Conservation (phyloP, 1,140 invertebrate genomes). For the Mizuhopecten yessoensis region DNA sequence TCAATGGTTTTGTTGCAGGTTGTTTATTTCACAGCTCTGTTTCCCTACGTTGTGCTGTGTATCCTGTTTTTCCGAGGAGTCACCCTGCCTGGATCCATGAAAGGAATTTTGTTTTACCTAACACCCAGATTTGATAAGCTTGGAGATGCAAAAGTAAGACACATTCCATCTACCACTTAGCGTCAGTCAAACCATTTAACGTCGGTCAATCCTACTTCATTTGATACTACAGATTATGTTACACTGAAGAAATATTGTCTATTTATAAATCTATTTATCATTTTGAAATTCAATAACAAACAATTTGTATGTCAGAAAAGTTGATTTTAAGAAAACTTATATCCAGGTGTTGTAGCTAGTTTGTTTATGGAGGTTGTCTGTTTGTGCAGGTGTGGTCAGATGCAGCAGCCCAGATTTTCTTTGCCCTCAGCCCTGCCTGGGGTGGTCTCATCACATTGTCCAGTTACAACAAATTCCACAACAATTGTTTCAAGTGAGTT, state of each 20-base stretch:
- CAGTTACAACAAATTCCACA: conserved; percentile 87
- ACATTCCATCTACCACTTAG: background rate
- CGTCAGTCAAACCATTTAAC: too few relatives aligned
- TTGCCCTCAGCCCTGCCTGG: conserved; percentile 85
- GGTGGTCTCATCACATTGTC: conserved; percentile 86
- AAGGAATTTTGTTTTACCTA: conserved; percentile 80
- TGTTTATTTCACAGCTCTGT: conserved; percentile 82
- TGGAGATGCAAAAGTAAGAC: conserved; percentile 72
- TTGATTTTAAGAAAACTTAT: too few relatives aligned
- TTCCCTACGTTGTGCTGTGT: conserved; percentile 80
- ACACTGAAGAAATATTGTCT: too few relatives aligned
- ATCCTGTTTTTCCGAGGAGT: conserved; percentile 81
- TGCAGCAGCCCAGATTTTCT: conserved; percentile 86
- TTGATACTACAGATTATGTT: too few relatives aligned
- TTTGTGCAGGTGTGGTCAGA: conserved; percentile 84
- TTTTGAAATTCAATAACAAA: too few relatives aligned
- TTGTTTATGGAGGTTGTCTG: background rate
- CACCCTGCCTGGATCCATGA: conserved; percentile 75
- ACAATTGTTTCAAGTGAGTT: conserved; percentile 85
- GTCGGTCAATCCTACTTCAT: too few relatives aligned
- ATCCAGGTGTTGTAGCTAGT: too few relatives aligned
- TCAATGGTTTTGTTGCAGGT: conserved; percentile 71
- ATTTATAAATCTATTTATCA: too few relatives aligned
- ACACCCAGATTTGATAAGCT: conserved; percentile 79
- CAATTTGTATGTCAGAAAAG: too few relatives aligned